Evolutionary conservation across 2,113 vertebrate genomes (phyloP).

Genomic region (Caranx melampygus): DNA sequence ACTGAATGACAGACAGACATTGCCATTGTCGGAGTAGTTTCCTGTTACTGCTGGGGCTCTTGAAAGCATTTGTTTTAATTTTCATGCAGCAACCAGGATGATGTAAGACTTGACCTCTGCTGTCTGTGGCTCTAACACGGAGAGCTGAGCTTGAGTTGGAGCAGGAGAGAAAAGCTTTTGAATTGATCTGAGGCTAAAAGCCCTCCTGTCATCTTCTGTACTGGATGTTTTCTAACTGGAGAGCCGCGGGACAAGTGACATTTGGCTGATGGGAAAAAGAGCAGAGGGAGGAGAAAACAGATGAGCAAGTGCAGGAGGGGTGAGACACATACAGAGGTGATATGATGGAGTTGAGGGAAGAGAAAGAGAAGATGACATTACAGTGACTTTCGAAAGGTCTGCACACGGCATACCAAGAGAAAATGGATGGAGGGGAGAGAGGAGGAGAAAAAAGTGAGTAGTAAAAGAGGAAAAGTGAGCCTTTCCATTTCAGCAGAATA

Average conservation of each 20-base stretch:
- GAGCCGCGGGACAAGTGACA: conserved; percentile 42
- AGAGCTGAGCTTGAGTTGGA: conserved; percentile 2
- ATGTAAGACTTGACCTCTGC: neutral
- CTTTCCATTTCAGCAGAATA: conserved; percentile 49
- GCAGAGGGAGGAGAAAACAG: neutral
- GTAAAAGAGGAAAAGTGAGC: conserved; percentile 30
- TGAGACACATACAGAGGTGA: neutral
- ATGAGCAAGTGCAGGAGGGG: neutral
- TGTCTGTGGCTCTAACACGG: neutral
- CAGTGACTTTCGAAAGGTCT: conserved; percentile 32
- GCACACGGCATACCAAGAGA: neutral
- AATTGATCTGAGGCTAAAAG: conserved; percentile 36
- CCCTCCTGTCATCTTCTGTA: conserved; percentile 21
- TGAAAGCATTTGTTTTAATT: neutral
- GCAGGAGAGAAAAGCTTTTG: conserved; percentile 13
- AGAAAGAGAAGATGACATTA: conserved; percentile 15
- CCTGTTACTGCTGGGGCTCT: neutral
- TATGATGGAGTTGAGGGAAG: conserved; percentile 4
- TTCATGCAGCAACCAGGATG: neutral
- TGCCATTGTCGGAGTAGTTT: too few species aligned
- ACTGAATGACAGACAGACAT: too few species aligned
- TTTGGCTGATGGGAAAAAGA: conserved; percentile 31
- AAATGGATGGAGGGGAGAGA: neutral
- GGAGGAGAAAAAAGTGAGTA: neutral
- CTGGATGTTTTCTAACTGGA: conserved; percentile 21